A percentile compares a stretch with the other conserved stretches of the same genome.
Evolutionary conservation across 2,797 vertebrate species (phyloP).

Genomic region (Onychomys arenicola): DNA sequence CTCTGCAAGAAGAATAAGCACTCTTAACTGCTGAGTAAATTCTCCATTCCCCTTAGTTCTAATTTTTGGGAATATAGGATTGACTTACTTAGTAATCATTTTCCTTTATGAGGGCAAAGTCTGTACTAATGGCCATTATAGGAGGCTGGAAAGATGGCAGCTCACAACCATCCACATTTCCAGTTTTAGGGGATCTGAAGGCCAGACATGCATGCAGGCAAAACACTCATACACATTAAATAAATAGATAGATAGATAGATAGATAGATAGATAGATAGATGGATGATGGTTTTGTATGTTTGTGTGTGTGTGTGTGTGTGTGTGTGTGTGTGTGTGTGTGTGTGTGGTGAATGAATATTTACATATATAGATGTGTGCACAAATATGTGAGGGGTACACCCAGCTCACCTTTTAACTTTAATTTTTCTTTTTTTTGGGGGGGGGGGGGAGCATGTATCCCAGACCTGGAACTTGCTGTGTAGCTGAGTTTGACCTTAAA

Average conservation of each 20-base stretch:
- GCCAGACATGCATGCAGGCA: neutral
- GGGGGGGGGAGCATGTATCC: neutral
- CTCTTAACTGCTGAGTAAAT: neutral
- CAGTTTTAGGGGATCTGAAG: neutral
- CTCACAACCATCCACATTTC: neutral
- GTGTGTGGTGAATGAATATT: neutral
- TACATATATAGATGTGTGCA: neutral
- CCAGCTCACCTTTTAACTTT: neutral
- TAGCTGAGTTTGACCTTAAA: neutral
- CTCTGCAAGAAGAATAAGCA: neutral
- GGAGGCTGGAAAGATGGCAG: neutral
- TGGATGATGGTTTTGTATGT: neutral
- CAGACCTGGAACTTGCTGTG: neutral
- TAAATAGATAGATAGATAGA: neutral
- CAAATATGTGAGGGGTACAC: neutral
- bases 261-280: neutral
- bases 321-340: neutral
- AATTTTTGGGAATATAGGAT: neutral
- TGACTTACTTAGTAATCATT: constrained; percentile 11
- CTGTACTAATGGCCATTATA: neutral
- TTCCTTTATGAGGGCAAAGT: constrained; percentile 3
- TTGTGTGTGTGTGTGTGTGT: no score
- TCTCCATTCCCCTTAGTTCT: neutral
- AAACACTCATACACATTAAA: neutral
- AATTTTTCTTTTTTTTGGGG: neutral